These are phyloP conservation scores for Temnothorax rugatulus DNA, from an alignment of 2,888 invertebrate species.

Conservation along the genomic window DNA sequence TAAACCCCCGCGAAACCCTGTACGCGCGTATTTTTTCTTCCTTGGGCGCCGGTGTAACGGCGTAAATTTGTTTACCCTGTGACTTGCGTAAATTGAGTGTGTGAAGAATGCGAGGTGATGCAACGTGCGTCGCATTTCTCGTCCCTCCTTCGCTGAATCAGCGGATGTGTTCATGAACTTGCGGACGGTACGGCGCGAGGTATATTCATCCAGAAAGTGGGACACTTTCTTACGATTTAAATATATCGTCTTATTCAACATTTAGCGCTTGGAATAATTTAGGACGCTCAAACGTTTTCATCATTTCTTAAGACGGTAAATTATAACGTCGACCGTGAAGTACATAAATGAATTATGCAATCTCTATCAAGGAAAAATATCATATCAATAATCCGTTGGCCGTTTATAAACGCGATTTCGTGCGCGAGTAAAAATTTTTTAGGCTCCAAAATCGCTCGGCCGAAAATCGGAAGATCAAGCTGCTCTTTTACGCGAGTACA, in stretches of 20 bases:
- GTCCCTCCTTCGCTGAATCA: slow-evolving; percentile 6
- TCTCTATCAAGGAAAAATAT: not conserved
- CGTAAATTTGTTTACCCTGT: slow-evolving; percentile 44
- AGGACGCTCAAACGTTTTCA: slow-evolving; percentile 21
- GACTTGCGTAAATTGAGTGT: slow-evolving; percentile 40
- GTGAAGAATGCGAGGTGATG: slow-evolving; percentile 15
- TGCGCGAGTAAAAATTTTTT: not conserved
- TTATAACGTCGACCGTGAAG: slow-evolving; percentile 8
- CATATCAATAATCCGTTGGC: not conserved
- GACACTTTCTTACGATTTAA: slow-evolving; percentile 32
- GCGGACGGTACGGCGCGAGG: not conserved
- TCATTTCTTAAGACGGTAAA: not conserved
- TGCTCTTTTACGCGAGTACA: not conserved
- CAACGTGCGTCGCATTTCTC: not conserved
- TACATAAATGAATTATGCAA: not conserved
- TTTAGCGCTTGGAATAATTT: slow-evolving; percentile 34
- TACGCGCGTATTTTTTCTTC: slow-evolving; percentile 19
- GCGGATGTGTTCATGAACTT: slow-evolving; percentile 49
- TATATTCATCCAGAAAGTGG: slow-evolving; percentile 17
- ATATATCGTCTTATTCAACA: slow-evolving; percentile 24
- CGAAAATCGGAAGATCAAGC: slow-evolving; percentile 18
- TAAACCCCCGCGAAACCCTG: slow-evolving; percentile 1
- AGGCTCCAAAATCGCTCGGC: not conserved
- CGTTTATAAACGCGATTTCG: not conserved
- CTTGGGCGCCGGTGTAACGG: slow-evolving; percentile 43